Conservation (phyloP, 1,140 invertebrate genomes). For the Halotydeus destructor region DNA sequence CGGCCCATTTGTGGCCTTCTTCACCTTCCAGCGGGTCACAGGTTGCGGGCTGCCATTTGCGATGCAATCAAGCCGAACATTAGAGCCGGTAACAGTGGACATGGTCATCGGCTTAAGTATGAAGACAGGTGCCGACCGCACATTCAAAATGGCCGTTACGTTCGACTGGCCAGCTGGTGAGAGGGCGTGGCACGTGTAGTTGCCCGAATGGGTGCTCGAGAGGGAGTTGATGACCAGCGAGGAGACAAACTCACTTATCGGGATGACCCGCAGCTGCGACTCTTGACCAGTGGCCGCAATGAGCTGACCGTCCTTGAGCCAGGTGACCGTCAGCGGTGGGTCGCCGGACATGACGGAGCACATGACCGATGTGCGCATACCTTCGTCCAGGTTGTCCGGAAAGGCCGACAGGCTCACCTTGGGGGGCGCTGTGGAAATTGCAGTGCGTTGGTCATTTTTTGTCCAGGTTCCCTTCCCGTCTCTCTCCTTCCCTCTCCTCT, state of each 20-base stretch:
- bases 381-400: constrained; percentile 18
- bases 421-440: constrained; percentile 19
- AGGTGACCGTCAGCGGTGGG: constrained; percentile 46
- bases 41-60: constrained; percentile 19
- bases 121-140: constrained; percentile 31
- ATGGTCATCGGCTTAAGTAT: constrained; percentile 16
- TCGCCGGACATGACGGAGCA: constrained; percentile 24
- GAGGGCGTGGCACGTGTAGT: constrained; percentile 57
- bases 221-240: constrained; percentile 49
- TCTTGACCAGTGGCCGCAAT: constrained; percentile 21
- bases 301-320: constrained; percentile 47
- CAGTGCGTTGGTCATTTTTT: no score
- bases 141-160: constrained; percentile 53
- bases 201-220: constrained; percentile 45
- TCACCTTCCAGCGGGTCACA: constrained; percentile 21
- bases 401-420: constrained; percentile 18
- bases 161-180: constrained; percentile 53
- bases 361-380: constrained; percentile 18
- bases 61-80: constrained; percentile 19
- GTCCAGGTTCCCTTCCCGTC: no score
- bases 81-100: constrained; percentile 14
- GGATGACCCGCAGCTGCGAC: constrained; percentile 13
- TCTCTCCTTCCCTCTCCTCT: neutral
- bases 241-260: constrained; percentile 19
- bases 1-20: neutral